Evolutionary conservation across 2,797 vertebrate genomes (phyloP), one percentile per base, ranked within the genome.

Genomic region (Gallinago nigripennis): DNA sequence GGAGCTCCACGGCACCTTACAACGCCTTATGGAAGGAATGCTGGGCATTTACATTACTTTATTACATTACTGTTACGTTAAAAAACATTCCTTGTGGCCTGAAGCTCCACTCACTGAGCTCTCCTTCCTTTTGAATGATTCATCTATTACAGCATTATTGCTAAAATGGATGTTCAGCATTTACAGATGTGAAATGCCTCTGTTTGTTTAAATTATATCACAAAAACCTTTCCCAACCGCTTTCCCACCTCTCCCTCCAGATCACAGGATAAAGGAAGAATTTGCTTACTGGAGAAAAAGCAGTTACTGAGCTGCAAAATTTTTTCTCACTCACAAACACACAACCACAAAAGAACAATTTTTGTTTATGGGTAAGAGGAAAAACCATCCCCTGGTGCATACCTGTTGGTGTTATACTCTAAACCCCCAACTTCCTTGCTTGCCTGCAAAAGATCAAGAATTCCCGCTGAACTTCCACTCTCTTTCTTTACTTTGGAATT

Each of bases 401-500:
- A 99, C 99, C 99, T 99, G 98, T 99, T 99, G 95, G 99, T 96
- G 96, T 98, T 99, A 98, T 99, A 99, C 97, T 99, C 99, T 12
- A 99, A 99, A 31, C 99, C 99, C 21, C 99, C 99, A 89, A 99
- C 99, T 98, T 99, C 99, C 97, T 99, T 99, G 97, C 99, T 99
- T 89, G 99, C 99, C 97, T 99, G 99, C 96, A 99, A 97, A 95
- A 99, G 98, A 97, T 99, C 99, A 66, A 99, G 98, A 80, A 99
- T 99, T 91, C 99, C 99, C 0, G 98, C 99, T 0, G 99, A 99
- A 48, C 98, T 99, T 91, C 98, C 98, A 2, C 97, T 98, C 91
- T 99, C 99, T 94, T 99, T 99, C 98, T 99, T 99, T 86, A 98
- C 98, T 98, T 99, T 99, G 64, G 99, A 98, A 77, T 99, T 99